phyloP scores from a whole-genome alignment of 2,113 vertebrate species.

The Hylia prasina region DNA sequence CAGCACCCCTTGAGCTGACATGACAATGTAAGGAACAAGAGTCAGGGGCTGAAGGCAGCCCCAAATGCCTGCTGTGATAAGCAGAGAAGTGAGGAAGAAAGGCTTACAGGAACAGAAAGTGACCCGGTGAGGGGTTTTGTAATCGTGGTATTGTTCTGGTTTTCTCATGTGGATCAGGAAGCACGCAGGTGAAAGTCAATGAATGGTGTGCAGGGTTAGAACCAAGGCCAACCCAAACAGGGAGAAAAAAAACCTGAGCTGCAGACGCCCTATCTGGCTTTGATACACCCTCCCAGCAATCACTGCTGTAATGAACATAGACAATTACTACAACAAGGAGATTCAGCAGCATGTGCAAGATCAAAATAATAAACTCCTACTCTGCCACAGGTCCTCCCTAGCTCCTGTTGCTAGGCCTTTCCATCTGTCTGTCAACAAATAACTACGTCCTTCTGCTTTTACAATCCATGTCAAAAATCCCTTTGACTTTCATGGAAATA shows the following conservation, averaged over 20 bases:
- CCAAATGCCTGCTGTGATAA: background rate
- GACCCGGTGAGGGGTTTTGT: background rate
- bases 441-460: background rate
- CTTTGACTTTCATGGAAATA: background rate
- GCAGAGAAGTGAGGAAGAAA: background rate
- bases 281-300: constrained; percentile 64
- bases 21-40: background rate
- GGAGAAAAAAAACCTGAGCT: background rate
- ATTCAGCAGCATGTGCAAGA: background rate
- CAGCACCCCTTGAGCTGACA: background rate
- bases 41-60: background rate
- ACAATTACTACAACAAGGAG: constrained; percentile 24
- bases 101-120: background rate
- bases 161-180: background rate
- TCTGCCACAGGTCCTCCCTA: constrained; percentile 5
- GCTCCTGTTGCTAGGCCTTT: constrained; percentile 14
- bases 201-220: constrained; percentile 4
- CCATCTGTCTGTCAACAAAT: constrained; percentile 20
- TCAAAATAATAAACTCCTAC: constrained; percentile 44
- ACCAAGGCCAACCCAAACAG: background rate
- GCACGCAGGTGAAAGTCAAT: background rate
- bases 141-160: background rate
- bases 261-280: constrained; percentile 44
- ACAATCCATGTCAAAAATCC: background rate
- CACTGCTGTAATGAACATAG: background rate